Base-by-base conservation (phyloP, 2,113 vertebrate species). In the Carassius carassius region DNA sequence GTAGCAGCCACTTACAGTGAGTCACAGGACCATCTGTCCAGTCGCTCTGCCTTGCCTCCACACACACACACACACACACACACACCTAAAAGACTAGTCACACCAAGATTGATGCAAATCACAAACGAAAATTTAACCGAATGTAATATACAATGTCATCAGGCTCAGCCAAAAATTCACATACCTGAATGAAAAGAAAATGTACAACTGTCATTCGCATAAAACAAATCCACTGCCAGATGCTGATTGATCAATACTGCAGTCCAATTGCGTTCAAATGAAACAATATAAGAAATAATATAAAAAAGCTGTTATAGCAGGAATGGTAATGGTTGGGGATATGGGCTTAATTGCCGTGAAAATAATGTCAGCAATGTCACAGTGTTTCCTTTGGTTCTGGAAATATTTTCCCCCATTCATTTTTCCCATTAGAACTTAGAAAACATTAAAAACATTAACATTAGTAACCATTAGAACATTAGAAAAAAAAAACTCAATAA, bases 1-100 rank as follows among this genome's bases (percentile, higher is more conserved):
- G 89, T 91, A 85, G 87, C 91, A 91, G 93, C 94, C 93, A 92
- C 90, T 90, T 91, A 93, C 92, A 90, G 87, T 90, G 93, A 89
- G 88, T 94, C 93, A 92, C 91, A 91, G 92, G 90, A 89, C 94
- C 95, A 92, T 95, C 94, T 94, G 93, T 95, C 94, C 73, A 84
- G 56, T 77, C 41, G 25, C 76, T 47, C 37, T 51, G 73, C 17
- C 72, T 82, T 19, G n/a, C 44, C 82, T 83, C 49, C 76, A 62
- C 49, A 17, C 84, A 62, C 49, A 32, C 70, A 75, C 72, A 63
- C 60, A 41, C 54, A 78, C 72, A 62, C 19, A 60, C 67, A 85
- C 84, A 85, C 47, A 85, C 73, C 72, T 63, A 63, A 63, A 54
- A 86, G 3, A 23, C 60, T 81, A 58, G 62, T 84, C n/a, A 72